Base-by-base conservation (phyloP, 2,113 vertebrate genomes). In the Oxyruncus cristatus region DNA sequence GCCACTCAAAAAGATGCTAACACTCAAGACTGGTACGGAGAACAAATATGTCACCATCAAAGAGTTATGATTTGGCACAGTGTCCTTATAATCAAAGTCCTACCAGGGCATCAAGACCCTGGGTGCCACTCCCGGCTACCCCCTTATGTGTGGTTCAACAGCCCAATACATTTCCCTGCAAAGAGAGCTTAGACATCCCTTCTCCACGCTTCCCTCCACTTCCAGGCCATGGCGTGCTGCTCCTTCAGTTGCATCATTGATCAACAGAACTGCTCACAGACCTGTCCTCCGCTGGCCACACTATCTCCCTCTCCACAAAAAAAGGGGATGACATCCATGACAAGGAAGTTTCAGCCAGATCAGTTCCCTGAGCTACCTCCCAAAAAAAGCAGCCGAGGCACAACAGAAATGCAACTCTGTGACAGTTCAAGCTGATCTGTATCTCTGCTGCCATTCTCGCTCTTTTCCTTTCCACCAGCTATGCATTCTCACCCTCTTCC, bases 91-190 rank as follows among this genome's bases (percentile, higher is more conserved):
- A 89, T 22, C 39, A 61, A n/a, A 86, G 42, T 42, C 44, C 75
- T 27, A 44, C 6, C 28, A 61, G 12, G 28, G 22, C 75, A 88
- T 14, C 44, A 37, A 46, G 37, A 61, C 11, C 7, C 53, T 1
- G 4, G 1, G 6, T 0, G 1, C 23, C 10, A 22, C 50, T 50
- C 22, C 49, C 0, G 1, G 14, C 13, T 30, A 23, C 3, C 23
- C 32, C n/a, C 37, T 18, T 17, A 14, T 1, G 1, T 35, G 47
- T 8, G 15, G 39, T 50, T 74, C 52, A 23, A 81, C 30, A 52
- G 16, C n/a, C 35, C 58, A n/a, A 41, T 1, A 13, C 22, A 42
- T 11, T 8, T 58, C 55, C 20, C 16, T 10, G 52, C 42, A 63
- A 50, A 24, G 22, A n/a, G 4, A 77, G 63, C 46, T 62, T 1